Conservation (phyloP, 2,113 vertebrate species). For the Hemichromis elongatus region DNA sequence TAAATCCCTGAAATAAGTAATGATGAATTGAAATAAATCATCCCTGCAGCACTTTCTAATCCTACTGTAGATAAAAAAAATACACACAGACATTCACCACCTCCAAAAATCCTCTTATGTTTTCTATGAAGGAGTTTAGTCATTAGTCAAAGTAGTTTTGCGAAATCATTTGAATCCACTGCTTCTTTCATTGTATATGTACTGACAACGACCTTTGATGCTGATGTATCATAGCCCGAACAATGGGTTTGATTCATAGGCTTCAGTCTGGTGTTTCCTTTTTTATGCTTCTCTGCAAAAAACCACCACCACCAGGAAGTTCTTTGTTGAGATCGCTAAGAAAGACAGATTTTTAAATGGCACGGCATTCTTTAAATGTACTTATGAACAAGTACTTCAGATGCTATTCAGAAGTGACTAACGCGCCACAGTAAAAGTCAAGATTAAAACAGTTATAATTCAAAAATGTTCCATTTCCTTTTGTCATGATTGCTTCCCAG, state of each 20-base stretch:
- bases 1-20: not conserved
- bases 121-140: not conserved
- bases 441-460: not conserved
- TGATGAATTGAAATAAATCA: not conserved
- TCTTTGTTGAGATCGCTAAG: not conserved
- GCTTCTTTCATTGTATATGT: not conserved
- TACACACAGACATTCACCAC: not conserved
- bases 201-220: not conserved
- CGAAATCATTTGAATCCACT: not conserved
- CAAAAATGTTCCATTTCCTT: not conserved
- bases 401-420: not conserved
- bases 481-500: not conserved
- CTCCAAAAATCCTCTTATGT: not conserved
- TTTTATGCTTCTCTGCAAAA: not conserved
- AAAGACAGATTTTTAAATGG: not conserved
- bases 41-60: not conserved
- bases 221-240: not conserved
- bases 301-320: not conserved
- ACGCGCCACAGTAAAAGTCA: not conserved
- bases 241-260: not conserved
- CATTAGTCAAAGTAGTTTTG: not conserved
- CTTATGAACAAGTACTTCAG: not conserved
- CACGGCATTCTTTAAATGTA: not conserved
- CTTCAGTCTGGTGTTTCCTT: not conserved
- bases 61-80: not conserved